Percentiles rank a stretch among this genome's conserved stretches.
Conservation (phyloP, 1,140 invertebrate genomes). For the Delia radicum region DNA sequence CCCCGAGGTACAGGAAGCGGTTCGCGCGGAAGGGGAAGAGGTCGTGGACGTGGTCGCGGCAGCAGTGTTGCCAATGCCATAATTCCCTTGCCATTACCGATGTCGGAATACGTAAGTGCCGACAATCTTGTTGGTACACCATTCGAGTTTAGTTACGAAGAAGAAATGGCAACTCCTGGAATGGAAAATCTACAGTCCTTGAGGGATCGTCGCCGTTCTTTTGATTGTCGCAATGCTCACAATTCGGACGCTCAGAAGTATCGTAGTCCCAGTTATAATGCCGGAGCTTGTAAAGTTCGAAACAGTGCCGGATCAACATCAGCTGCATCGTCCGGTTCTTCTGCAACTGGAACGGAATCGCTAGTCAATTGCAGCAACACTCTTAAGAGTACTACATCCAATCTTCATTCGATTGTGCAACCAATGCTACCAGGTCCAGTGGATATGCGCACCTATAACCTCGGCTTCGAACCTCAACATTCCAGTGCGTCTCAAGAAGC, state of each 20-base stretch:
- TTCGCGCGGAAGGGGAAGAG: constrained; percentile 70
- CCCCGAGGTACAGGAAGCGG: constrained; percentile 60
- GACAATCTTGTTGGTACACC: constrained; percentile 82
- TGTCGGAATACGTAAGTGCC: constrained; percentile 47
- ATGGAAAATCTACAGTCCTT: constrained; percentile 79
- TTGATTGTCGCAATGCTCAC: constrained; percentile 66
- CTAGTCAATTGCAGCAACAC: constrained; percentile 25
- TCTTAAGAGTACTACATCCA: neutral
- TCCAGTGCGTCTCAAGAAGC: constrained; percentile 57
- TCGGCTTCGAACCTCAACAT: constrained; percentile 60
- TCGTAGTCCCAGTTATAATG: constrained; percentile 38
- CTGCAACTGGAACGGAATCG: neutral
- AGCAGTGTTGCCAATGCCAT: constrained; percentile 34
- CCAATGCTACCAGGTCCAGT: constrained; percentile 79
- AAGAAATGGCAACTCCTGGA: constrained; percentile 70
- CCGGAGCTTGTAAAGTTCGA: constrained; percentile 32
- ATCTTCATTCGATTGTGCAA: constrained; percentile 59
- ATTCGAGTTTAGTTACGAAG: constrained; percentile 83
- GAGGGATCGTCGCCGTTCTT: constrained; percentile 76
- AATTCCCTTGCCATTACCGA: constrained; percentile 47
- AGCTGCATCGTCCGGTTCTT: constrained; percentile 7
- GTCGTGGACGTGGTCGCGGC: constrained; percentile 59
- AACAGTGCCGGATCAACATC: constrained; percentile 10
- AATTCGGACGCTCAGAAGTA: constrained; percentile 38
- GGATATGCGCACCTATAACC: constrained; percentile 82